Evolutionary conservation across 2,113 vertebrate species (phyloP).

Genomic region (Bufo gargarizans): DNA sequence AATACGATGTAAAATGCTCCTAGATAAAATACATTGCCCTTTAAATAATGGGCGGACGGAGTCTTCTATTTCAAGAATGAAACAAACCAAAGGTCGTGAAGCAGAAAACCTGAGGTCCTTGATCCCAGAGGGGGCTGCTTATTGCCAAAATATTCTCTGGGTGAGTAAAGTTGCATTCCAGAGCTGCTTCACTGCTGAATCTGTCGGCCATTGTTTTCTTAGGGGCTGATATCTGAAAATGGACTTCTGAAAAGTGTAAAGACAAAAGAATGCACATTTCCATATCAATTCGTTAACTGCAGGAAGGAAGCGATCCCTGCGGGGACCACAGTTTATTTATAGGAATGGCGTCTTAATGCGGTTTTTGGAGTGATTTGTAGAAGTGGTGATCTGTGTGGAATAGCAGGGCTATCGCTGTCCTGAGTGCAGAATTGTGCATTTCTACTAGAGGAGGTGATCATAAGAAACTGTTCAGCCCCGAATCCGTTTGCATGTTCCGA

Average conservation of each 20-base stretch:
- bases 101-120: slow-evolving; percentile 30
- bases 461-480: too few species aligned
- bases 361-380: neutral
- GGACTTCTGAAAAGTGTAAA: neutral
- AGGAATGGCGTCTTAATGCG: neutral
- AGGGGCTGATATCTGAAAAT: slow-evolving; percentile 24
- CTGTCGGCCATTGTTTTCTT: neutral
- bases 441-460: neutral
- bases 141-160: slow-evolving; percentile 28
- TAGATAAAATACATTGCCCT: too few species aligned
- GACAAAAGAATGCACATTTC: slow-evolving; percentile 30
- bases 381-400: neutral
- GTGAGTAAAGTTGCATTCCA: slow-evolving; percentile 10
- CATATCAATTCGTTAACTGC: neutral
- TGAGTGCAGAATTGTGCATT: neutral
- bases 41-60: too few species aligned
- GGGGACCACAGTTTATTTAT: neutral
- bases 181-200: neutral
- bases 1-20: too few species aligned
- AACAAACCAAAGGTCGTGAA: slow-evolving; percentile 24
- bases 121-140: slow-evolving; percentile 8
- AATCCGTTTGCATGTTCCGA: too few species aligned
- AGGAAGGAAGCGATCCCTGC: neutral
- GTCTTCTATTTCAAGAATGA: too few species aligned
- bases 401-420: neutral